Evolutionary conservation across 2,888 invertebrate genomes (phyloP).

Genomic region (Blastobasis adustella): DNA sequence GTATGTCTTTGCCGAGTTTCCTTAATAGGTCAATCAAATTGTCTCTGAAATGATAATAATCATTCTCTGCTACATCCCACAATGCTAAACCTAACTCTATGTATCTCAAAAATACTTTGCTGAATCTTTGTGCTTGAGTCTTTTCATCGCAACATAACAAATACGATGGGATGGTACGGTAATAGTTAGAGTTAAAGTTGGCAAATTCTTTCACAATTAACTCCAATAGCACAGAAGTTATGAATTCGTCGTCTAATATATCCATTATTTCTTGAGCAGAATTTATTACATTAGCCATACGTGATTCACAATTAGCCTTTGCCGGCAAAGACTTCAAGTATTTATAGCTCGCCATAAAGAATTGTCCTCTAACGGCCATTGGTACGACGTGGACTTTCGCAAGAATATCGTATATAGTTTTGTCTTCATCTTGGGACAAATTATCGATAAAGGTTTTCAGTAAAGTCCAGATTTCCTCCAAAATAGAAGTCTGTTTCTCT

Average conservation of each 20-base stretch:
- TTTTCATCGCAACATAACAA: constrained; percentile 23
- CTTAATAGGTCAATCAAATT: constrained; percentile 5
- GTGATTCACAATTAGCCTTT: constrained; percentile 17
- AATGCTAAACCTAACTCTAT: constrained; percentile 21
- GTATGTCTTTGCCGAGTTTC: constrained; percentile 6
- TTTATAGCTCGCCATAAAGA: constrained; percentile 31
- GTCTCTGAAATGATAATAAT: constrained; percentile 1
- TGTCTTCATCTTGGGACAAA: constrained; percentile 33
- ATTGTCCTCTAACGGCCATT: constrained; percentile 21
- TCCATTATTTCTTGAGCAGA: constrained; percentile 20
- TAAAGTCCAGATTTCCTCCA: constrained; percentile 32
- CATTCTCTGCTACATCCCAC: constrained; percentile 17
- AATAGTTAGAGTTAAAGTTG: not conserved
- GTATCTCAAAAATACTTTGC: constrained; percentile 20
- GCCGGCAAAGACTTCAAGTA: constrained; percentile 27
- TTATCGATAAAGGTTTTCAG: constrained; percentile 34
- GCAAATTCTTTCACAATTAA: constrained; percentile 3
- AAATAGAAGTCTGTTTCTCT: constrained; percentile 19
- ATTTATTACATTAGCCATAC: constrained; percentile 16
- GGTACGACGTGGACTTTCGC: constrained; percentile 23
- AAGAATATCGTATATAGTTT: constrained; percentile 29
- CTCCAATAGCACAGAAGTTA: not conserved
- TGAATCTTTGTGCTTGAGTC: constrained; percentile 23
- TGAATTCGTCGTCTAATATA: constrained; percentile 1
- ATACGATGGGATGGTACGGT: constrained; percentile 20